phyloP scores from a whole-genome alignment of 2,888 invertebrate genomes.

The Platerodrilus igneus region DNA sequence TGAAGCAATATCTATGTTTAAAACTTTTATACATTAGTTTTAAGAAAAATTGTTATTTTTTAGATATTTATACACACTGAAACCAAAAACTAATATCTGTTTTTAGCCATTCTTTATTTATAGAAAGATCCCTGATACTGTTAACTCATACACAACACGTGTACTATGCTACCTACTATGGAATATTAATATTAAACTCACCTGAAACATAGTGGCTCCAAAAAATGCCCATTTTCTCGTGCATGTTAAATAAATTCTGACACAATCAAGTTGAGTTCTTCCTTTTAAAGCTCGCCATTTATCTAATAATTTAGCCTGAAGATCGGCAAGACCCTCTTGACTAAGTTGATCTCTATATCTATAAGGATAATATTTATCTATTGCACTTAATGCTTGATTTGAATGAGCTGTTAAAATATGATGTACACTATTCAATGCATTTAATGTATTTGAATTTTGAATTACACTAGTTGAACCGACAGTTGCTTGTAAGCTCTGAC shows the following conservation, averaged over 20 bases:
- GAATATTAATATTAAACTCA: no score
- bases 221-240: constrained; percentile 95
- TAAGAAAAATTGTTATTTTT: no score
- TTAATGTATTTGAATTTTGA: constrained; percentile 44
- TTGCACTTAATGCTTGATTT: constrained; percentile 59
- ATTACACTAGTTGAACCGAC: constrained; percentile 37
- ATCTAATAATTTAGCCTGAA: constrained; percentile 71
- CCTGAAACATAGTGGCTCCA: constrained; percentile 87
- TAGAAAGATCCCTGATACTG: no score
- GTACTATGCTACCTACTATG: no score
- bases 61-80: no score
- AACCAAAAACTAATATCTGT: no score
- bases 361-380: constrained; percentile 89
- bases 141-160: no score
- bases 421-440: constrained; percentile 45
- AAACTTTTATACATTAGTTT: no score
- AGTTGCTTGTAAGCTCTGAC: constrained; percentile 33
- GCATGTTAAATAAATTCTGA: constrained; percentile 90
- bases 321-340: constrained; percentile 67
- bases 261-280: constrained; percentile 81
- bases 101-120: no score
- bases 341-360: constrained; percentile 74
- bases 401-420: constrained; percentile 45
- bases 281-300: constrained; percentile 89
- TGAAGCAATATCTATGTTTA: no score